Base-by-base conservation (phyloP, 2,113 vertebrate species). In the Pithys albifrons region DNA sequence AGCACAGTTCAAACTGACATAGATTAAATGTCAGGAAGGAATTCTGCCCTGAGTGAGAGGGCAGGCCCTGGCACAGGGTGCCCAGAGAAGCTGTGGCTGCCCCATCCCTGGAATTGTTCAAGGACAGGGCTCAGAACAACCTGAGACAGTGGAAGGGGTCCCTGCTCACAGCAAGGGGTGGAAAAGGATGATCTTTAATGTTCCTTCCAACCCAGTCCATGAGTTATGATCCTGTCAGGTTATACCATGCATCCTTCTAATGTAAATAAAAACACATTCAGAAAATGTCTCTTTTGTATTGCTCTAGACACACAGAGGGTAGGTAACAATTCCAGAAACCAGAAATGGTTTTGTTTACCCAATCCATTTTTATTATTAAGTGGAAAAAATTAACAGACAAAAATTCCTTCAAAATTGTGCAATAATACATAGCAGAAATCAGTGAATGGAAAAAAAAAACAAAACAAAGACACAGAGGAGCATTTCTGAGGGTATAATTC, bases 391-490 rank as follows among this genome's bases (percentile, higher is more conserved):
- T 89, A 94, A 97, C 97, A 97, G 96, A 98, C 96, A 96, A 97
- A 96, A 93, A 95, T 52, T 97, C 85, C 96, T 96, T 97, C 96
- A 92, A 97, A 96, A 84, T 84, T 98, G 97, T 98, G 97, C 96
- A 96, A 97, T 96, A 96, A 97, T 43, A 96, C 94, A 93, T 66
- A 96, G 96, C 97, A 96, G 92, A 97, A 96, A 95, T 93, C 91
- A 89, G 89, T 67, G 94, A 96, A 81, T 70, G 52, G 41, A 20
- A 55, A 28, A 25, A 14, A 49, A 25, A 17, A 85, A 88, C 19
- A 2, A 24, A 19, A 31, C 19, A n/a, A 57, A 61, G 55, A 87
- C 39, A 92, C 6, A 77, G 51, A 92, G 45, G 93, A 97, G 94
- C 92, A 81, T 95, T 52, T 88, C 54, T 95, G 97, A 96, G 58